These are phyloP conservation scores for Netelia virgata DNA, from an alignment of 2,888 invertebrate genomes.

Conservation along the genomic window DNA sequence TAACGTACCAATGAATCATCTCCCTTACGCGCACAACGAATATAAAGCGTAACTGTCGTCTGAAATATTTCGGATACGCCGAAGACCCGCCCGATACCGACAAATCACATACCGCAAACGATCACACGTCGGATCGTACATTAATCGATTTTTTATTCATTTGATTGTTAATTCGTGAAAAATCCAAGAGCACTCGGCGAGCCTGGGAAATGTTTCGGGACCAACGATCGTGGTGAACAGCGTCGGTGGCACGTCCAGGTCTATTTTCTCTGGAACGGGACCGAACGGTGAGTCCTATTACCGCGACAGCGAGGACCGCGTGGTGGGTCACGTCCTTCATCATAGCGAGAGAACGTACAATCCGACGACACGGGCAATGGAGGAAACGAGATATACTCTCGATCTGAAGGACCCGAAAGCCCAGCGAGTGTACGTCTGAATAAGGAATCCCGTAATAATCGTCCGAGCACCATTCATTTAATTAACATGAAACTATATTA, in stretches of 20 bases:
- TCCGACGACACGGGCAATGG: constrained; percentile 47
- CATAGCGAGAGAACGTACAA: constrained; percentile 73
- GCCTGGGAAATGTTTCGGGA: constrained; percentile 26
- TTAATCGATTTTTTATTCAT: too few relatives aligned
- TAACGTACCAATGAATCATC: too few relatives aligned
- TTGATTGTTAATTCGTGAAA: background rate
- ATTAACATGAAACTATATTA: too few relatives aligned
- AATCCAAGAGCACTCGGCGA: background rate
- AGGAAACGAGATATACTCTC: constrained; percentile 68
- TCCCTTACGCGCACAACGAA: too few relatives aligned
- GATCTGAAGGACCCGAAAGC: constrained; percentile 73
- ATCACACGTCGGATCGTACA: too few relatives aligned
- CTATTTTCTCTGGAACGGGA: constrained; percentile 70
- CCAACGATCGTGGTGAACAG: constrained; percentile 57
- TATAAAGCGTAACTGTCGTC: too few relatives aligned
- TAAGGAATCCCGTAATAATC: background rate
- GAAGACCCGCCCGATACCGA: too few relatives aligned
- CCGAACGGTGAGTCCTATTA: constrained; percentile 73
- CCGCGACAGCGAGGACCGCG: constrained; percentile 68
- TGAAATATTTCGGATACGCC: too few relatives aligned
- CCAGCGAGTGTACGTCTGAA: constrained; percentile 66
- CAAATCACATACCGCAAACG: too few relatives aligned
- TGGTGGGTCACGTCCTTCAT: constrained; percentile 69
- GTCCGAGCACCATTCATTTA: background rate
- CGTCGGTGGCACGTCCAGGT: constrained; percentile 50